phyloP scores from a whole-genome alignment of 2,888 invertebrate species.

The Parnassius mnemosyne region DNA sequence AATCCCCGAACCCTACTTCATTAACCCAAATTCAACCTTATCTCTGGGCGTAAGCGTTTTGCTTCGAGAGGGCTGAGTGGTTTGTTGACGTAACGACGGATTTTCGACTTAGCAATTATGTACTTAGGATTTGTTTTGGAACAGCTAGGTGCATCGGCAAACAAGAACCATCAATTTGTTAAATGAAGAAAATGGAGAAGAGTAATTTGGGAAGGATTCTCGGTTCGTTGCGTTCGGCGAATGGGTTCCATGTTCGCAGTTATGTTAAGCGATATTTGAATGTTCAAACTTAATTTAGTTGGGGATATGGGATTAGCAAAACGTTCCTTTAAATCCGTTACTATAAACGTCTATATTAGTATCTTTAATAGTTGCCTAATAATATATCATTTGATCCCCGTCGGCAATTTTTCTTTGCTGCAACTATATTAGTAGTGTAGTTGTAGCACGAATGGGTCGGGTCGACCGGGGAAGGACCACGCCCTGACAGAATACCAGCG shows the following conservation, averaged over 20 bases:
- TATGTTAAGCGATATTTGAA: slow-evolving; percentile 45
- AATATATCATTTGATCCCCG: too few species aligned
- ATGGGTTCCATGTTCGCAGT: slow-evolving; percentile 53
- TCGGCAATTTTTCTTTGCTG: too few species aligned
- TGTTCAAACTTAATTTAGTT: slow-evolving; percentile 40
- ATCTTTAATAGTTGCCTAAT: too few species aligned
- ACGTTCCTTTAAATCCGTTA: slow-evolving; percentile 4
- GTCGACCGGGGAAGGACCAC: too few species aligned
- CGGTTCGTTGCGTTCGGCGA: slow-evolving; percentile 50
- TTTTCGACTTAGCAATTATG: slow-evolving; percentile 47
- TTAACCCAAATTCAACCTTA: slow-evolving; percentile 67
- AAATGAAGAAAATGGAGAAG: slow-evolving; percentile 76
- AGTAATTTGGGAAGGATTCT: slow-evolving; percentile 66
- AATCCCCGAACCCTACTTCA: slow-evolving; percentile 50
- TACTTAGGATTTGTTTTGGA: slow-evolving; percentile 46
- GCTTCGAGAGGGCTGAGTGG: slow-evolving; percentile 28
- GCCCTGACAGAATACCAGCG: too few species aligned
- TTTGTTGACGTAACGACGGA: slow-evolving; percentile 34
- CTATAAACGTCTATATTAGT: not conserved
- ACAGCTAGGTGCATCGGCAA: slow-evolving; percentile 38
- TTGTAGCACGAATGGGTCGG: too few species aligned
- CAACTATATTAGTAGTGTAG: too few species aligned
- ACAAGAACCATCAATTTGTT: slow-evolving; percentile 74
- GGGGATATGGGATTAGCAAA: slow-evolving; percentile 27
- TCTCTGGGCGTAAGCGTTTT: slow-evolving; percentile 69